phyloP scores from a whole-genome alignment of 2,888 invertebrate species.

The Ecliptopera silaceata region DNA sequence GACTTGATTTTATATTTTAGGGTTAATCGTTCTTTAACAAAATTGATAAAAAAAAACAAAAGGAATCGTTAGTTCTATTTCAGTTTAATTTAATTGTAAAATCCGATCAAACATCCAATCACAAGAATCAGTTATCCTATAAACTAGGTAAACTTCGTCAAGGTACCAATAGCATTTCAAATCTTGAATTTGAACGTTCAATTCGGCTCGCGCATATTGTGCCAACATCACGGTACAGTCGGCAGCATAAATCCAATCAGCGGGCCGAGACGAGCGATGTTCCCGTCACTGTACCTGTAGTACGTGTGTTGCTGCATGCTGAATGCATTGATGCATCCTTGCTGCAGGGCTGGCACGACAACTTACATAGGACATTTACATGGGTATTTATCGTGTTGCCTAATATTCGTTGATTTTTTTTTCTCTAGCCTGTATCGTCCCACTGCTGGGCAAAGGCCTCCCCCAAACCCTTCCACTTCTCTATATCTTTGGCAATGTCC shows the following conservation, averaged over 20 bases:
- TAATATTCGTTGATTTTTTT: too few species aligned
- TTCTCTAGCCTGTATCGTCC: too few species aligned
- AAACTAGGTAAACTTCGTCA: not conserved
- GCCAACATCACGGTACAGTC: slow-evolving; percentile 35
- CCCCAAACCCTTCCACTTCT: too few species aligned
- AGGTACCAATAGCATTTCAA: slow-evolving; percentile 10
- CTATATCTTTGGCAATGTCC: too few species aligned
- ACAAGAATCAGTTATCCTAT: not conserved
- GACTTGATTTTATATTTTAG: too few species aligned
- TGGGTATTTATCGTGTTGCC: too few species aligned
- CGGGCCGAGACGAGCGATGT: slow-evolving; percentile 49
- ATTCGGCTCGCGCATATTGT: slow-evolving; percentile 35
- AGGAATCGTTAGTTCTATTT: too few species aligned
- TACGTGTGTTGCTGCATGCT: slow-evolving; percentile 64
- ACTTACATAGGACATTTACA: too few species aligned
- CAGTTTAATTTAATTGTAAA: too few species aligned
- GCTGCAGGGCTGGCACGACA: slow-evolving; percentile 52
- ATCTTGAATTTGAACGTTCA: slow-evolving; percentile 27
- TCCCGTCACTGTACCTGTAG: slow-evolving; percentile 22
- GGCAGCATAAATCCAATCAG: slow-evolving; percentile 76
- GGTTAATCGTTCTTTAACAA: too few species aligned
- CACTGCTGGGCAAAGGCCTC: too few species aligned
- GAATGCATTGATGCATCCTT: slow-evolving; percentile 66
- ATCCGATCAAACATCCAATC: not conserved
- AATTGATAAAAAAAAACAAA: too few species aligned